Percentiles rank a stretch among this genome's conserved stretches.
Evolutionary conservation across 2,113 vertebrate species (phyloP).

Genomic region (Austrofundulus limnaeus): DNA sequence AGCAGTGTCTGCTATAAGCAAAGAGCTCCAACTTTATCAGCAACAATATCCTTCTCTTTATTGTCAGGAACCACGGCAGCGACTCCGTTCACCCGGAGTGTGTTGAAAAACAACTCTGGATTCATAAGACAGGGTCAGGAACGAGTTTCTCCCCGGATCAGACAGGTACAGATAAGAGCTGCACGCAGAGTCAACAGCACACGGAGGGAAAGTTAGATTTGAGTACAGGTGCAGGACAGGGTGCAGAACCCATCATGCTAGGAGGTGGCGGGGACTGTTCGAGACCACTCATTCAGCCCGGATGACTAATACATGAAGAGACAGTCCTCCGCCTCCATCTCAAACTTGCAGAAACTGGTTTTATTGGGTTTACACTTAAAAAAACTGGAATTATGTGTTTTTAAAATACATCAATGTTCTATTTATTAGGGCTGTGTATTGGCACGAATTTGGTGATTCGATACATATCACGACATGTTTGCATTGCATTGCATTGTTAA

Average conservation of each 20-base stretch:
- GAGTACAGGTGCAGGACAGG: slow-evolving; percentile 43
- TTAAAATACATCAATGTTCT: no score
- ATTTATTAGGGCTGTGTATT: no score
- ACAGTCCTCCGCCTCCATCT: slow-evolving; percentile 3
- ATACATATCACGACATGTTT: no score
- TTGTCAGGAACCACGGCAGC: not conserved
- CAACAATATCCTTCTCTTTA: not conserved
- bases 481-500: no score
- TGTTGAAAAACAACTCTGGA: slow-evolving; percentile 5
- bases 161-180: slow-evolving; percentile 39
- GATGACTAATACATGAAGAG: slow-evolving; percentile 47
- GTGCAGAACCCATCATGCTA: slow-evolving; percentile 33
- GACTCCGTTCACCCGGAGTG: slow-evolving; percentile 1
- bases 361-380: not conserved
- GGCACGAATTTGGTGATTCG: no score
- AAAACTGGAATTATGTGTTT: not conserved
- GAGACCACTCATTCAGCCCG: slow-evolving; percentile 32
- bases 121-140: not conserved
- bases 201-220: slow-evolving; percentile 42
- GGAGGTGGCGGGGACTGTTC: slow-evolving; percentile 38
- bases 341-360: slow-evolving; percentile 7
- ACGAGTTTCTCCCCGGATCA: slow-evolving; percentile 10
- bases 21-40: not conserved
- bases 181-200: slow-evolving; percentile 18
- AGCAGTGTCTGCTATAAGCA: slow-evolving; percentile 16